These are phyloP conservation scores for Mycetomoellerius zeteki DNA, from an alignment of 1,140 invertebrate species.

Conservation along the genomic window DNA sequence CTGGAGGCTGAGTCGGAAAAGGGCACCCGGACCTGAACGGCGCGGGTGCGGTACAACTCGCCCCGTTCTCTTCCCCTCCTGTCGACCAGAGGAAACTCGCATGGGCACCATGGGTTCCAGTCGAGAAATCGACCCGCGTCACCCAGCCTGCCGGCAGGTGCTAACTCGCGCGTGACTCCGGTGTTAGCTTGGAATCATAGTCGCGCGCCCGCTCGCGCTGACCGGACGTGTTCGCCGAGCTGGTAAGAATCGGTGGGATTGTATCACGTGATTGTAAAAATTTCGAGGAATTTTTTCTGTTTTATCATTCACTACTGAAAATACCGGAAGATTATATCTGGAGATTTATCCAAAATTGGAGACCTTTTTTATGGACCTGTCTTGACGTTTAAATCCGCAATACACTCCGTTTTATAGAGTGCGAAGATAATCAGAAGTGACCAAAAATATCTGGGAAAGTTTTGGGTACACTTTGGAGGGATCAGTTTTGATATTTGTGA, in stretches of 20 bases:
- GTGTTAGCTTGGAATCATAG: conserved; percentile 63
- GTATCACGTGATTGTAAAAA: background rate
- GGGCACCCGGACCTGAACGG: background rate
- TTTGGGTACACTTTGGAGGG: background rate
- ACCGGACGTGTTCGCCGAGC: conserved; percentile 37
- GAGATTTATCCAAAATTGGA: background rate
- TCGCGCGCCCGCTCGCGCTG: conserved; percentile 53
- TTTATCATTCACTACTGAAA: background rate
- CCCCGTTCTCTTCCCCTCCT: background rate
- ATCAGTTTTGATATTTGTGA: background rate
- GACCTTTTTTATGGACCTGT: no score
- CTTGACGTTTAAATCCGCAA: background rate
- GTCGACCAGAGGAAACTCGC: background rate
- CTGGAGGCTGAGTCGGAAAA: conserved; percentile 23
- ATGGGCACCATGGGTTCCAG: conserved; percentile 16
- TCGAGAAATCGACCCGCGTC: conserved; percentile 61
- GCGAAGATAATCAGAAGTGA: background rate
- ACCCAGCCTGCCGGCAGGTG: conserved; percentile 60
- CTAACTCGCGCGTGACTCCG: conserved; percentile 79
- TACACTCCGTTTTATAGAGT: background rate
- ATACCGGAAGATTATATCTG: background rate
- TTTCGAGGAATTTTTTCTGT: background rate
- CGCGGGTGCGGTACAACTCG: background rate
- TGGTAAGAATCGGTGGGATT: conserved; percentile 8
- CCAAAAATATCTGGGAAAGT: background rate